Conservation (phyloP, 30 jellyfish, hydroid and myxozoan species). For the Aurelia aurita region DNA sequence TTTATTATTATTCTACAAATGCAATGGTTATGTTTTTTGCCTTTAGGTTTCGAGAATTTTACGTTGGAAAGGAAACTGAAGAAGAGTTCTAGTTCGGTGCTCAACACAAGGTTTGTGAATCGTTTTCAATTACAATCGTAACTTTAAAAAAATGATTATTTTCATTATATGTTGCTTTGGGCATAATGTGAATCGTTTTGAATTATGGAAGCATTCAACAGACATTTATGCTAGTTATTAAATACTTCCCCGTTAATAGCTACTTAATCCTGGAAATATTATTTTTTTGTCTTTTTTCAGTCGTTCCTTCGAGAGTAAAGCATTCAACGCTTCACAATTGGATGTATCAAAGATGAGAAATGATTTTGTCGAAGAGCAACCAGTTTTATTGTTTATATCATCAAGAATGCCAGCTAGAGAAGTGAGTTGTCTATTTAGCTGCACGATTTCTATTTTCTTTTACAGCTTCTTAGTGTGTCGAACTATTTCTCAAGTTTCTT, state of each 20-base stretch:
- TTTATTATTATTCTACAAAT: no score
- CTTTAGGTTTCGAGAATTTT: slow-evolving; percentile 13
- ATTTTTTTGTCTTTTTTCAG: background rate
- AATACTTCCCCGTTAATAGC: no score
- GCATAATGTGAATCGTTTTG: no score
- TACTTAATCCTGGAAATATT: no score
- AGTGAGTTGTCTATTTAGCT: slow-evolving; percentile 18
- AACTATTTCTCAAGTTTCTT: no score
- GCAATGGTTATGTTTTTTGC: background rate
- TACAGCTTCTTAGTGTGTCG: no score
- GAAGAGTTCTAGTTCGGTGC: background rate
- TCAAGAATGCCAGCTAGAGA: slow-evolving; percentile 74
- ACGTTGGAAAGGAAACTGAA: background rate
- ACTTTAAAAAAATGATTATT: no score
- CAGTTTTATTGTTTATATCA: slow-evolving; percentile 54
- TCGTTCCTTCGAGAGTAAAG: slow-evolving; percentile 61
- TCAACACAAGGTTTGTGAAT: slow-evolving; percentile 20
- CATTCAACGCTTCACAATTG: slow-evolving; percentile 23
- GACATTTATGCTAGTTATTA: no score
- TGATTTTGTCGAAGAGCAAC: slow-evolving; percentile 52
- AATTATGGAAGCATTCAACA: no score
- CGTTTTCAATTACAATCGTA: no score
- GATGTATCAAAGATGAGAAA: slow-evolving; percentile 22
- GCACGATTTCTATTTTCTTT: no score
- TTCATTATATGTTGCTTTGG: no score